Evolutionary conservation across 2,888 invertebrate genomes (phyloP).

Genomic region (Chaitophorus viminalis): DNA sequence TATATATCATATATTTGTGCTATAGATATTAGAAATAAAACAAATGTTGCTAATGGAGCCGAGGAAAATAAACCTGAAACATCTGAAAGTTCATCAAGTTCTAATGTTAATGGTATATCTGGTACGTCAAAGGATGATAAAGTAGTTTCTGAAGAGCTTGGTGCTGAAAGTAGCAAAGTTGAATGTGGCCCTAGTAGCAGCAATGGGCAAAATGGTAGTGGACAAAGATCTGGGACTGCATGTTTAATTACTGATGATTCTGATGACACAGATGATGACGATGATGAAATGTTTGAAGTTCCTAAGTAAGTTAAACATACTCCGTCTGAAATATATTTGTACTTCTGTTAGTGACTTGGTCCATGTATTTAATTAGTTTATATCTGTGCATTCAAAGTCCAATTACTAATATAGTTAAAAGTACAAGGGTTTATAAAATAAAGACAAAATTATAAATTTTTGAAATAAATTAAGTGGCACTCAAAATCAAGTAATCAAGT

Average conservation of each 20-base stretch:
- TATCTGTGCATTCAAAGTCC: too few relatives aligned
- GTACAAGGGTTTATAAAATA: too few relatives aligned
- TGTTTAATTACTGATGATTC: neutral
- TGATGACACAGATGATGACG: constrained; percentile 4
- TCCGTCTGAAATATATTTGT: neutral
- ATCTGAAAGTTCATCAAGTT: constrained; percentile 17
- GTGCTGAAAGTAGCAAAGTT: neutral
- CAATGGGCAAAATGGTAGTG: constrained; percentile 71
- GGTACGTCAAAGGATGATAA: neutral
- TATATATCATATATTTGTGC: neutral
- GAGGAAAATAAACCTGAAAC: neutral
- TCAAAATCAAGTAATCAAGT: too few relatives aligned
- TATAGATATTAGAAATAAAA: constrained; percentile 8
- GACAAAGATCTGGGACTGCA: constrained; percentile 78
- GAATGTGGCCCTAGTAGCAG: constrained; percentile 31
- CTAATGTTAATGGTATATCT: constrained; percentile 27
- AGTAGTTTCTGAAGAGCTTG: neutral
- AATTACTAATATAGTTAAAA: too few relatives aligned
- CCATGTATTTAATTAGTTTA: too few relatives aligned
- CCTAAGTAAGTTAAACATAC: neutral
- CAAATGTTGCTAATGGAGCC: constrained; percentile 24
- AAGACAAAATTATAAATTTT: too few relatives aligned
- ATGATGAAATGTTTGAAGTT: constrained; percentile 35
- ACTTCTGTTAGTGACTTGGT: too few relatives aligned
- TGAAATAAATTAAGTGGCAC: too few relatives aligned